Evolutionary conservation across 2,888 invertebrate species (phyloP).

Genomic region (Chalcosyrphus nemorum): DNA sequence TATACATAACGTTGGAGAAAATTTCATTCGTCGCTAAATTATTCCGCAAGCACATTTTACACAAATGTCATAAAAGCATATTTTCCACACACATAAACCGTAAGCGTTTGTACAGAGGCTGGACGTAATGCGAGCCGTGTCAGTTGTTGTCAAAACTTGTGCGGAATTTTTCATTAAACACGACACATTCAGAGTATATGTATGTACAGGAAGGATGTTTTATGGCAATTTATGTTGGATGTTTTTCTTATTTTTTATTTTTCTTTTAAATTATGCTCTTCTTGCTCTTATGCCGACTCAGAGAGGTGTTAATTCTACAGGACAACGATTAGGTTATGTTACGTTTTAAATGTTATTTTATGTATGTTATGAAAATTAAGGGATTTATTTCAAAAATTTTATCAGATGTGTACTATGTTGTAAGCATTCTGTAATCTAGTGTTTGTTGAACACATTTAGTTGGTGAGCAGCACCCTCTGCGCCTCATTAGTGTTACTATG

Average conservation of each 20-base stretch:
- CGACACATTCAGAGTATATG: neutral
- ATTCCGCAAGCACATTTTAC: slow-evolving; percentile 24
- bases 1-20: neutral
- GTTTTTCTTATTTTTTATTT: neutral
- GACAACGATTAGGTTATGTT: neutral
- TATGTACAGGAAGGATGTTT: neutral
- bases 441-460: no score
- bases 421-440: no score
- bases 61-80: slow-evolving; percentile 17
- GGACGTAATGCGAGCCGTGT: slow-evolving; percentile 16
- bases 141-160: slow-evolving; percentile 11
- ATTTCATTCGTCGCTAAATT: slow-evolving; percentile 7
- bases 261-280: neutral
- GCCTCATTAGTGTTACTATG: no score
- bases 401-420: no score
- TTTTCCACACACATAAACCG: slow-evolving; percentile 2
- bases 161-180: slow-evolving; percentile 5
- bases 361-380: neutral
- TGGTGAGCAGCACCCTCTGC: no score
- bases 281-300: neutral
- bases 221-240: neutral
- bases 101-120: neutral
- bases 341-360: neutral
- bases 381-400: no score
- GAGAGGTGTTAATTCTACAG: slow-evolving; percentile 8